Evolutionary conservation across 2,113 vertebrate genomes (phyloP).

Genomic region (Mesoclemmys tuberculata): DNA sequence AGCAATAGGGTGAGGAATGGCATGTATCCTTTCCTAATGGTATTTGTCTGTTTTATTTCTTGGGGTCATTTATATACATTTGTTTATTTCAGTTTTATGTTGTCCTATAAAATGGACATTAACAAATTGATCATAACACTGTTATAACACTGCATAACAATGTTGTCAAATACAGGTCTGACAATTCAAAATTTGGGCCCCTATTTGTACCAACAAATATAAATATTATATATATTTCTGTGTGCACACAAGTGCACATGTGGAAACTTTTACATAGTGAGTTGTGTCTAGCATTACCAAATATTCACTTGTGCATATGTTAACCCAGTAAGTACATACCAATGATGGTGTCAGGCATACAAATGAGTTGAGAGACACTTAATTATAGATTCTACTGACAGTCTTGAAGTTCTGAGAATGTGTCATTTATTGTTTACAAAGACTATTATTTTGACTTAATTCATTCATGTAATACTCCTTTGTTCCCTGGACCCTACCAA

Average conservation of each 20-base stretch:
- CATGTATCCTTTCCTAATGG: not conserved
- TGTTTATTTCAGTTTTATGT: accelerated
- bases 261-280: not conserved
- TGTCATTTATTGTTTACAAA: not conserved
- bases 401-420: not conserved
- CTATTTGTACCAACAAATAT: accelerated
- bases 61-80: not conserved
- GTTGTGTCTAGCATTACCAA: not conserved
- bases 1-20: not conserved
- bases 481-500: not conserved
- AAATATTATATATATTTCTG: accelerated
- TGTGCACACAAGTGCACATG: not conserved
- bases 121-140: not conserved
- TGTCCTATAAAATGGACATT: not conserved
- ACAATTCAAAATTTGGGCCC: not conserved
- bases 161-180: not conserved
- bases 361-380: not conserved
- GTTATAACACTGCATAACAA: too few relatives aligned
- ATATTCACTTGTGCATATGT: not conserved
- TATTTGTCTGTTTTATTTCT: not conserved
- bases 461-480: not conserved
- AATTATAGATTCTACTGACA: not conserved
- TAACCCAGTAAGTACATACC: not conserved
- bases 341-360: not conserved
- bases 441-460: not conserved